phyloP scores from a whole-genome alignment of 2,797 vertebrate genomes.

The Gallinago nigripennis region DNA sequence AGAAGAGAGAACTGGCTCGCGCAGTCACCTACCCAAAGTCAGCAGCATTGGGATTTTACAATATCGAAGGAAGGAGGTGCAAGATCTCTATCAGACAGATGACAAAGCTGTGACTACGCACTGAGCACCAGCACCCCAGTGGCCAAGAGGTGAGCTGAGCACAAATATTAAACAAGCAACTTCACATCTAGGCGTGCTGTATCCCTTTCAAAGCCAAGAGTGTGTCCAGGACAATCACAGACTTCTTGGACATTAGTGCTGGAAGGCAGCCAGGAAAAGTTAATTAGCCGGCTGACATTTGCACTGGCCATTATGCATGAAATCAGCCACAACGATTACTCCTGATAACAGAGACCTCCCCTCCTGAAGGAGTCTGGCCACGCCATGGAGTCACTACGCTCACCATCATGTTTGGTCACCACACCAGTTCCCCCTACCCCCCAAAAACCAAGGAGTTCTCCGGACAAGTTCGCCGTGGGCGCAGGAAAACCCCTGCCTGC shows the following conservation, averaged over 20 bases:
- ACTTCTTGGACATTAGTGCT: background rate
- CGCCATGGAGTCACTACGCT: background rate
- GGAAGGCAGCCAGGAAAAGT: conserved; percentile 52
- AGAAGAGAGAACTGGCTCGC: background rate
- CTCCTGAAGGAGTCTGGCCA: background rate
- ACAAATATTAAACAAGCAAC: background rate
- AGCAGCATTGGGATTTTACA: background rate
- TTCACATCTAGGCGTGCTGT: background rate
- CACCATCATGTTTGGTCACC: background rate
- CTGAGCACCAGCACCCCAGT: background rate
- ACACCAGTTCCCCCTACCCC: background rate
- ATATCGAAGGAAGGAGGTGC: background rate
- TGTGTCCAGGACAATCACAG: background rate
- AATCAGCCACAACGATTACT: conserved; percentile 13
- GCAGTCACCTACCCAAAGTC: background rate
- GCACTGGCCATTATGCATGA: background rate
- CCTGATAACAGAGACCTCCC: background rate
- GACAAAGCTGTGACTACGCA: background rate
- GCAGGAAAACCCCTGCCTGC: background rate
- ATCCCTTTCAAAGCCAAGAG: background rate
- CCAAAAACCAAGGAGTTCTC: background rate
- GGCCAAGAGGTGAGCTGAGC: background rate
- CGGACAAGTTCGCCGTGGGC: background rate
- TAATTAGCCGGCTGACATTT: conserved; percentile 37
- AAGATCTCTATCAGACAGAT: background rate